phyloP scores from a whole-genome alignment of 2,888 invertebrate species.

The Atrina japonica region DNA sequence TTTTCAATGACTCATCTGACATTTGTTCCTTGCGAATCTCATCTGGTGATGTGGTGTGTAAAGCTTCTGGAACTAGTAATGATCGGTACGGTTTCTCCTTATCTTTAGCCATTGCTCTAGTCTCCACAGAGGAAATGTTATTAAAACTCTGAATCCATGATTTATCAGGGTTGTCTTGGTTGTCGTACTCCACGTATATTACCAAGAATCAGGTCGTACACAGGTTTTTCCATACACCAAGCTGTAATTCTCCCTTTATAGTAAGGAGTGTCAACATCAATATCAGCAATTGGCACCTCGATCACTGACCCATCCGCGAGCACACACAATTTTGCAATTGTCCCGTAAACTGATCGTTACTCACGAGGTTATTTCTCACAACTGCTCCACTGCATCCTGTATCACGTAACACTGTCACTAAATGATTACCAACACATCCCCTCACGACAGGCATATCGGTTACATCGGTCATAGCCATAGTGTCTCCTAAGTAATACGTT shows the following conservation, averaged over 20 bases:
- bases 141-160: no score
- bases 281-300: constrained; percentile 24
- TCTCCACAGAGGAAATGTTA: constrained; percentile 7
- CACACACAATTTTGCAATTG: constrained; percentile 28
- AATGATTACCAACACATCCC: constrained; percentile 24
- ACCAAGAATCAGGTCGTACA: constrained; percentile 44
- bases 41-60: not conserved
- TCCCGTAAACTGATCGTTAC: constrained; percentile 24
- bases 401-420: constrained; percentile 36
- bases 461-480: not conserved
- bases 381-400: constrained; percentile 44
- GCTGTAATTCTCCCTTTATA: constrained; percentile 32
- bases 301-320: constrained; percentile 34
- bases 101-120: constrained; percentile 4
- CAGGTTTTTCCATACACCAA: constrained; percentile 43
- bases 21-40: constrained; percentile 7
- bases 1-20: constrained; percentile 3
- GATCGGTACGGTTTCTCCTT: not conserved
- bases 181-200: constrained; percentile 35
- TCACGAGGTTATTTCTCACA: constrained; percentile 27
- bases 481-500: not conserved
- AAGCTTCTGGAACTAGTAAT: constrained; percentile 6
- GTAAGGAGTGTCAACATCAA: constrained; percentile 44
- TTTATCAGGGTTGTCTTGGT: not conserved
- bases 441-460: constrained; percentile 30